phyloP scores from a whole-genome alignment of 1,140 invertebrate genomes.

The Monochamus saltuarius region DNA sequence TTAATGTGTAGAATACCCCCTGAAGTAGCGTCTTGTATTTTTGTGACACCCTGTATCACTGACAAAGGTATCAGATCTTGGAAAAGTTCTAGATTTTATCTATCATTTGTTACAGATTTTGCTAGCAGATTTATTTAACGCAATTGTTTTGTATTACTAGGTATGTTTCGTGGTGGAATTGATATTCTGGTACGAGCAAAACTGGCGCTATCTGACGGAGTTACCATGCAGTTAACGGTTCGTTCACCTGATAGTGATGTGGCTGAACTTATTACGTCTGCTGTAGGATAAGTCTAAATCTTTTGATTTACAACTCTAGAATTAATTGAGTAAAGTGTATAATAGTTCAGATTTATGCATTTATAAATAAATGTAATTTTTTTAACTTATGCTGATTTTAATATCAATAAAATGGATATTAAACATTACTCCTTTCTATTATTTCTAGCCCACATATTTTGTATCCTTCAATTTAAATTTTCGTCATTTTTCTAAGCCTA shows the following conservation, averaged over 20 bases:
- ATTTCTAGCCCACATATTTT: no score
- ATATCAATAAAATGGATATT: background rate
- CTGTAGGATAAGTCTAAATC: constrained; percentile 70
- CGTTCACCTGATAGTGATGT: constrained; percentile 65
- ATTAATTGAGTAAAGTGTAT: background rate
- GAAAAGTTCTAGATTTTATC: no score
- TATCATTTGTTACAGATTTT: no score
- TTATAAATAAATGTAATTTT: background rate
- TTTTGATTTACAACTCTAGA: constrained; percentile 4
- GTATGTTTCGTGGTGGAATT: constrained; percentile 84
- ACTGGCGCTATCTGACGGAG: constrained; percentile 74
- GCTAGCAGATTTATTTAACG: background rate
- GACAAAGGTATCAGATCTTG: no score
- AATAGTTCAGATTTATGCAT: background rate
- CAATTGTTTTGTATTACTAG: constrained; percentile 47
- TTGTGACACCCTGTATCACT: no score
- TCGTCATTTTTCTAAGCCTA: no score
- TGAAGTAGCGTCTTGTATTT: no score
- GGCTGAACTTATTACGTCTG: constrained; percentile 83
- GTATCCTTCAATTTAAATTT: no score
- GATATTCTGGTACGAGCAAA: constrained; percentile 87
- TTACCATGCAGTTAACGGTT: constrained; percentile 71
- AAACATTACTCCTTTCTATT: no score
- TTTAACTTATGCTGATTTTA: background rate
- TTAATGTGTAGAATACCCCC: no score